Evolutionary conservation across 2,888 invertebrate genomes (phyloP).

Genomic region (Caenorhabditis sp.): DNA sequence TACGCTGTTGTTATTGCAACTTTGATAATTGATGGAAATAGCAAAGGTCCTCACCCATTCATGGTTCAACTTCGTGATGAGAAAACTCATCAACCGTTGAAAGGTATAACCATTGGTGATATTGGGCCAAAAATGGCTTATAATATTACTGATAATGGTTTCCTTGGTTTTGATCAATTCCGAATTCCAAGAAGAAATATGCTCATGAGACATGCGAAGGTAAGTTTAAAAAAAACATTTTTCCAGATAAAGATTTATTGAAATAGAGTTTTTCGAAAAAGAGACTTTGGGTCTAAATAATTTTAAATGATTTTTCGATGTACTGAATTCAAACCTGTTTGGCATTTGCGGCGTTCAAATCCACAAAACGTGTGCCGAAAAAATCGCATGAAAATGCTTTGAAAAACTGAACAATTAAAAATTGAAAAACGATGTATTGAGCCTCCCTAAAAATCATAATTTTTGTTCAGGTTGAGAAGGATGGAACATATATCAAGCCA

Average conservation of each 20-base stretch:
- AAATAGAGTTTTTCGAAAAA: too few relatives aligned
- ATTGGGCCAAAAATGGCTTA: slow-evolving; percentile 93
- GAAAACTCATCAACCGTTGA: slow-evolving; percentile 82
- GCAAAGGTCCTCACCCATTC: slow-evolving; percentile 83
- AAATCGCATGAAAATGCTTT: too few relatives aligned
- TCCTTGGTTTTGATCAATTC: slow-evolving; percentile 84
- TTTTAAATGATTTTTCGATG: too few relatives aligned
- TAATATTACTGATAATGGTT: slow-evolving; percentile 91
- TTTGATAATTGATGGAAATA: slow-evolving; percentile 83
- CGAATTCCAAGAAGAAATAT: slow-evolving; percentile 86
- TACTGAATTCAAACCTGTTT: too few relatives aligned
- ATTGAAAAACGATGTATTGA: too few relatives aligned
- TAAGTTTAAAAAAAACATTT: slow-evolving; percentile 72
- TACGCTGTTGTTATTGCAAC: slow-evolving; percentile 92
- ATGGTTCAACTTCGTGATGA: slow-evolving; percentile 89
- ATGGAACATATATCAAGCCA: slow-evolving; percentile 86
- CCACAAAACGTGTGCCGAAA: too few relatives aligned
- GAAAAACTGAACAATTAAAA: too few relatives aligned
- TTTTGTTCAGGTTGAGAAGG: slow-evolving; percentile 70
- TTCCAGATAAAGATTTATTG: too few relatives aligned
- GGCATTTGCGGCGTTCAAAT: too few relatives aligned
- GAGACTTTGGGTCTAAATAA: too few relatives aligned
- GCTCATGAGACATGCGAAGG: slow-evolving; percentile 92
- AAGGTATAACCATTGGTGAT: slow-evolving; percentile 88
- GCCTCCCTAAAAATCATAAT: too few relatives aligned